phyloP scores from a whole-genome alignment of 2,888 invertebrate species.

The Hoplodrina ambigua region DNA sequence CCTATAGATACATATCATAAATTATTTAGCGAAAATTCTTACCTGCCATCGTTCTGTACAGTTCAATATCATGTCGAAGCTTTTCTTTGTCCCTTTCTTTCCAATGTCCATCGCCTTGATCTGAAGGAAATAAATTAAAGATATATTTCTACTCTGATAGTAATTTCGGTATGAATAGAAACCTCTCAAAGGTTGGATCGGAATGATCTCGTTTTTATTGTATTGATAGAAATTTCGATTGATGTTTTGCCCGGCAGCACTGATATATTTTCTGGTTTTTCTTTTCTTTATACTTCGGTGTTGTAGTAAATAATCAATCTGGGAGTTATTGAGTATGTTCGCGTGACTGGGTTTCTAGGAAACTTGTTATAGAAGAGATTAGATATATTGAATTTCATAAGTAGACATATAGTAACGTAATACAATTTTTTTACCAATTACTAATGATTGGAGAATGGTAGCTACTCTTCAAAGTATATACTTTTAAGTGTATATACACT shows the following conservation, averaged over 20 bases:
- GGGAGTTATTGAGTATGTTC: conserved; percentile 22
- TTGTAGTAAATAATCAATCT: conserved; percentile 46
- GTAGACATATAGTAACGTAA: too few species aligned
- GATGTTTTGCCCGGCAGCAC: conserved; percentile 65
- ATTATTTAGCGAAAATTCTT: conserved; percentile 43
- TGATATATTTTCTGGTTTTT: conserved; percentile 63
- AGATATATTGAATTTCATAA: not conserved
- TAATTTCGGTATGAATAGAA: conserved; percentile 66
- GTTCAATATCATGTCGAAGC: conserved; percentile 77
- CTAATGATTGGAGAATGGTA: not conserved
- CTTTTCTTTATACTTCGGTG: conserved; percentile 46
- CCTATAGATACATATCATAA: not conserved
- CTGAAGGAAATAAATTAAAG: conserved; percentile 76
- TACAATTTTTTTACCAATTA: not conserved
- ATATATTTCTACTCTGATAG: conserved; percentile 62
- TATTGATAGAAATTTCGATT: conserved; percentile 66
- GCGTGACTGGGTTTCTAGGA: conserved; percentile 6
- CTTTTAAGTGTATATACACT: too few species aligned
- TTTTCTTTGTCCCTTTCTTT: conserved; percentile 80
- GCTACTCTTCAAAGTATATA: too few species aligned
- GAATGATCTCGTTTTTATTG: conserved; percentile 70
- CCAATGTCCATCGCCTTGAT: conserved; percentile 84
- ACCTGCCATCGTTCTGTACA: conserved; percentile 82
- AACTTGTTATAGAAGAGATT: conserved; percentile 13
- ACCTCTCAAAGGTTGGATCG: conserved; percentile 62